These are phyloP conservation scores for Acanthornis magna DNA, from an alignment of 2,797 vertebrate genomes.

Conservation along the genomic window DNA sequence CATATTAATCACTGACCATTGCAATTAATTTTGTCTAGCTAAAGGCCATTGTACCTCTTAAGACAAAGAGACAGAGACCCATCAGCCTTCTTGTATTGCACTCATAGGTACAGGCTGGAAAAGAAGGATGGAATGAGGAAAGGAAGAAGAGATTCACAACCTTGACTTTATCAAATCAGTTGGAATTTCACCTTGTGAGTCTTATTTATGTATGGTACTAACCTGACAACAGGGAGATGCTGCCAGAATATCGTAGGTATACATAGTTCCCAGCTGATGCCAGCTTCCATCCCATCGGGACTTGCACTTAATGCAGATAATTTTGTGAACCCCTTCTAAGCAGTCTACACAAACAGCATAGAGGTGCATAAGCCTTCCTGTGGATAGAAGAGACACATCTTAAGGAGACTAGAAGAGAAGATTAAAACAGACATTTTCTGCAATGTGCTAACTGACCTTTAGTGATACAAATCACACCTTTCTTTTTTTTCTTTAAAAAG, in stretches of 20 bases:
- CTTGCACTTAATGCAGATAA: conserved; percentile 99
- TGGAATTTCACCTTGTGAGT: background rate
- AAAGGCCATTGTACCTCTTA: background rate
- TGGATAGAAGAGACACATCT: conserved; percentile 67
- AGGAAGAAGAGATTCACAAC: background rate
- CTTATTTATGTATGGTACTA: conserved; percentile 38
- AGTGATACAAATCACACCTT: background rate
- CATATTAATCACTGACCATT: background rate
- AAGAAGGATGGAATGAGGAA: background rate
- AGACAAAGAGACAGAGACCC: background rate
- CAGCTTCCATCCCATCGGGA: conserved; percentile 99
- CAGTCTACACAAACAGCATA: conserved; percentile 98
- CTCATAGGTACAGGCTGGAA: background rate
- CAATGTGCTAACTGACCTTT: background rate
- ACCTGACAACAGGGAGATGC: conserved; percentile 99
- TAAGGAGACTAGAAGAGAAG: conserved; percentile 15
- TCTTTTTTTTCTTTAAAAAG: background rate
- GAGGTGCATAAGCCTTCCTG: conserved; percentile 98
- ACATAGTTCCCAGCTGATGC: conserved; percentile 99
- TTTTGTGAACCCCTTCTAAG: conserved; percentile 98
- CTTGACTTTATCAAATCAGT: background rate
- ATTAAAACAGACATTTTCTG: conserved; percentile 4
- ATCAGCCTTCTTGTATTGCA: background rate
- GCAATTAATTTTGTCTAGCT: background rate
- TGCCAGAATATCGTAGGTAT: conserved; percentile 98